phyloP scores from a whole-genome alignment of 2,888 invertebrate genomes.

The Polymixis lichenea region DNA sequence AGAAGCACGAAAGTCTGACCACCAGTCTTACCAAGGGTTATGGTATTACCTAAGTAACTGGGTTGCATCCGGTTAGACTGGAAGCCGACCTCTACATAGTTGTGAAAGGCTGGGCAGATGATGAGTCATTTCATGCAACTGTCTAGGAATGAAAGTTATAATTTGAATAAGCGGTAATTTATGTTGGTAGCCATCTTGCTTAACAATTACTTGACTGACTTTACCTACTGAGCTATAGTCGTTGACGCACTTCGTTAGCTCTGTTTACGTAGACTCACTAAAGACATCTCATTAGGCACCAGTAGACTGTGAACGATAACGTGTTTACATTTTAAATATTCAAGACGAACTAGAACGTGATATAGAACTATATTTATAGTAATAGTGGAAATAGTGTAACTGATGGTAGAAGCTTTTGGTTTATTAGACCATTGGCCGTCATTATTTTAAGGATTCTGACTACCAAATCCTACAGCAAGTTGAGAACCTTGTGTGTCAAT shows the following conservation, averaged over 20 bases:
- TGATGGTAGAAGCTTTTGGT: too few species aligned
- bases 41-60: too few species aligned
- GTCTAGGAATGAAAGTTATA: background rate
- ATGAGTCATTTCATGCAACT: background rate
- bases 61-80: too few species aligned
- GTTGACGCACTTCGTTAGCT: conserved; percentile 55
- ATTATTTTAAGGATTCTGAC: background rate
- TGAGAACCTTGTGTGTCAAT: background rate
- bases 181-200: background rate
- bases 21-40: too few species aligned
- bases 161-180: background rate
- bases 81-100: too few species aligned
- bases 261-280: conserved; percentile 46
- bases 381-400: background rate
- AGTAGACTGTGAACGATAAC: conserved; percentile 61
- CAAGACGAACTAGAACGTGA: conserved; percentile 25
- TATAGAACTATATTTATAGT: background rate
- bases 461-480: background rate
- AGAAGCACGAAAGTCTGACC: too few species aligned
- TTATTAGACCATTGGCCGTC: too few species aligned
- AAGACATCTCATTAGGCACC: conserved; percentile 60
- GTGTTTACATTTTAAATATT: conserved; percentile 52
- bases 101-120: too few species aligned
- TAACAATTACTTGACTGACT: background rate
- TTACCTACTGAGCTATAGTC: background rate